Conservation (phyloP, 1,140 invertebrate species). For the Aphaenogaster floridana region DNA sequence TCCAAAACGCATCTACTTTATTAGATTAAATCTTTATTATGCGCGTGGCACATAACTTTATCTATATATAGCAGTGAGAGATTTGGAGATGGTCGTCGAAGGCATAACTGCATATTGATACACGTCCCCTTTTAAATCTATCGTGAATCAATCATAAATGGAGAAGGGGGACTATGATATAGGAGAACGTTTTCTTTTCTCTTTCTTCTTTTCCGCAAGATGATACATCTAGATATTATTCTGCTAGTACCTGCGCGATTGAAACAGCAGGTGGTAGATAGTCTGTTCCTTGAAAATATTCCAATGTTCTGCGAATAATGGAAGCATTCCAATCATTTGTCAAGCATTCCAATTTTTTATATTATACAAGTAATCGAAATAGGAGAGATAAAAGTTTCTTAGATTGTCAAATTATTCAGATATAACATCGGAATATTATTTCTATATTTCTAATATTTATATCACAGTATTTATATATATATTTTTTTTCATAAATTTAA, state of each 20-base stretch:
- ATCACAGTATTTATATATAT: too few relatives aligned
- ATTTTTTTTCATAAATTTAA: too few relatives aligned
- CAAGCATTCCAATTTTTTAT: constrained; percentile 5
- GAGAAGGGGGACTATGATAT: background rate
- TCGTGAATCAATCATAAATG: background rate
- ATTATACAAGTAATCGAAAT: background rate
- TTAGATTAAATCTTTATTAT: constrained; percentile 22
- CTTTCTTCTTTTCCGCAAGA: background rate
- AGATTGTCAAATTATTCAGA: too few relatives aligned
- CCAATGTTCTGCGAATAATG: background rate
- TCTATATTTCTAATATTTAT: too few relatives aligned
- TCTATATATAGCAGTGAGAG: background rate
- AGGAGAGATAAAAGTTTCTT: background rate
- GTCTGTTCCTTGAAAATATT: constrained; percentile 9
- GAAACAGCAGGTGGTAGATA: constrained; percentile 10
- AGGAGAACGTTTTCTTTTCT: background rate
- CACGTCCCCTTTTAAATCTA: background rate
- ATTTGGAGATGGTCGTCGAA: background rate
- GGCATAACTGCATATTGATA: background rate
- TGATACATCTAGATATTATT: constrained; percentile 2
- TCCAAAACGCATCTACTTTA: constrained; percentile 2
- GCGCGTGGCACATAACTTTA: background rate
- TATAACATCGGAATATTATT: too few relatives aligned
- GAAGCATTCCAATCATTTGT: background rate
- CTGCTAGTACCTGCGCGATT: background rate